These are phyloP conservation scores for Heliconius ismenius DNA, from an alignment of 2,888 invertebrate species.

Conservation along the genomic window DNA sequence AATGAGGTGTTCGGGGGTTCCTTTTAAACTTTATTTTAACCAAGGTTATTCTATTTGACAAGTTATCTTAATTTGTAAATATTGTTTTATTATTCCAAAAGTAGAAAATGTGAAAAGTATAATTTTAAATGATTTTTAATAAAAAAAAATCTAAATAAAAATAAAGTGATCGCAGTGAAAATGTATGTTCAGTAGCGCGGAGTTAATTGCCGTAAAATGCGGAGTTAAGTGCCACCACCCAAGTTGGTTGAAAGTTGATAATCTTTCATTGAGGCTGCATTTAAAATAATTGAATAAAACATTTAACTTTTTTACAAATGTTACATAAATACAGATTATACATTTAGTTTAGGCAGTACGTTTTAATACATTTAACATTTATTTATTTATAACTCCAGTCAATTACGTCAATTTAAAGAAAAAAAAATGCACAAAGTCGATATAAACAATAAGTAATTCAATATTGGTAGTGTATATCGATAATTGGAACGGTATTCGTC, in stretches of 20 bases:
- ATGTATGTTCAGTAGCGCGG: background rate
- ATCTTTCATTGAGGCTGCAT: conserved; percentile 1
- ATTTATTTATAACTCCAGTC: conserved; percentile 5
- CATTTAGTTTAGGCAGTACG: background rate
- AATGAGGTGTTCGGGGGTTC: conserved; percentile 63
- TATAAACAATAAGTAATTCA: conserved; percentile 32
- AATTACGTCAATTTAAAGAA: background rate
- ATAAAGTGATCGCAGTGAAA: background rate
- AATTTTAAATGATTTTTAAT: too few species aligned
- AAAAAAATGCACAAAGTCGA: background rate
- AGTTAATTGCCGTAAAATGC: background rate
- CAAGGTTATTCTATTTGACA: too few species aligned
- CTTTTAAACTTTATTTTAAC: background rate
- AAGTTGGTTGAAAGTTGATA: background rate
- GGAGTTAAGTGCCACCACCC: conserved; percentile 5
- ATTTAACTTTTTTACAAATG: conserved; percentile 4
- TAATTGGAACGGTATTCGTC: conserved; percentile 54
- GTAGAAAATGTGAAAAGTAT: too few species aligned
- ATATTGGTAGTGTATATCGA: conserved; percentile 48
- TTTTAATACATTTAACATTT: conserved; percentile 1
- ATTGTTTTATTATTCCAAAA: too few species aligned
- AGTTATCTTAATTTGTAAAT: too few species aligned
- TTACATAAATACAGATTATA: background rate
- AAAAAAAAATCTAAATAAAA: background rate
- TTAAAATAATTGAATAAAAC: conserved; percentile 11